Evolutionary conservation across 2,113 vertebrate genomes (phyloP).

Genomic region (Laticauda laticaudata): DNA sequence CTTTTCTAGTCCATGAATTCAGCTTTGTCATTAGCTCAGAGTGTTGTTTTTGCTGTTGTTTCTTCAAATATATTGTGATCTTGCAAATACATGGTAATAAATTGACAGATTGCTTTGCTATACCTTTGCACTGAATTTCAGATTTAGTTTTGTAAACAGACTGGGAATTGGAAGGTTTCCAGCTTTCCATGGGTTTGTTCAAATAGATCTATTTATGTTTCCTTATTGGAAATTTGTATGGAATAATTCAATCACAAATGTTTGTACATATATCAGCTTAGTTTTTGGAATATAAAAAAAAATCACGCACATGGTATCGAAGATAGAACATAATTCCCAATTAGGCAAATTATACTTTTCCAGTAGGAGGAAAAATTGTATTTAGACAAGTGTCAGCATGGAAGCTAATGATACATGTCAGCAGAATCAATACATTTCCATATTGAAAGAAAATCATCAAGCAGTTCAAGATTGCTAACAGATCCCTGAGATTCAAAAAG

Average conservation of each 20-base stretch:
- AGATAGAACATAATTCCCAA: not conserved
- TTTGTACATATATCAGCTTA: not conserved
- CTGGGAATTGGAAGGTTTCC: not conserved
- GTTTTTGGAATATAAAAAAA: constrained; percentile 9
- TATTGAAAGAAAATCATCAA: not conserved
- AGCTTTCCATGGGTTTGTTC: not conserved
- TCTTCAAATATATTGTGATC: not conserved
- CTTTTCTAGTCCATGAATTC: not conserved
- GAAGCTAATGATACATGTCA: not conserved
- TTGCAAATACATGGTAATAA: no score
- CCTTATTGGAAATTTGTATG: not conserved
- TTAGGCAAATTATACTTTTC: not conserved
- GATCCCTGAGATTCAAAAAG: not conserved
- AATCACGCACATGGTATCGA: not conserved
- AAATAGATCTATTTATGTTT: not conserved
- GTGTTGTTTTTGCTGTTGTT: not conserved
- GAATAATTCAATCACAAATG: not conserved
- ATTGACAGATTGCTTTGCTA: not conserved
- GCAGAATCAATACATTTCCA: not conserved
- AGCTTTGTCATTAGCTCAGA: not conserved
- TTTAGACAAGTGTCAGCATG: not conserved
- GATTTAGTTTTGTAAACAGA: not conserved
- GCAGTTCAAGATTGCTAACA: not conserved
- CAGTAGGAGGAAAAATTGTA: not conserved
- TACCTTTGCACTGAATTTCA: not conserved